Base-by-base conservation (phyloP, 2,797 vertebrate genomes). In the Crocodylus rhombifer region DNA sequence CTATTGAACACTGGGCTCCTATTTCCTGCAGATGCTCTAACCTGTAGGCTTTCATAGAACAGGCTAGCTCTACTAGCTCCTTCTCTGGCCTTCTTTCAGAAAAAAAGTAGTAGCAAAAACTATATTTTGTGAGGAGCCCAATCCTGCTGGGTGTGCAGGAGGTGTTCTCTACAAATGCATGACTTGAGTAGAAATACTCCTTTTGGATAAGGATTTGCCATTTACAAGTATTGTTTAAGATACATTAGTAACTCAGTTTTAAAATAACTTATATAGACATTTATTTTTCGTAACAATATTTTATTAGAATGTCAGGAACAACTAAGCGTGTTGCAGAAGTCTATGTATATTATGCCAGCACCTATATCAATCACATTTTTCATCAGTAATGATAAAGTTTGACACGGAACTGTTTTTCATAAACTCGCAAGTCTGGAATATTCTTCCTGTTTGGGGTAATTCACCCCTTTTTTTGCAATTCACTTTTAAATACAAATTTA, bases 401-500 rank as follows among this genome's bases (percentile, higher is more conserved):
- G 88, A 77, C 60, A 83, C 15, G 57, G 51, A 83, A 86, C 69
- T 64, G 10, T 74, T 79, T 92, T 57, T 57, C 62, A 88, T 71
- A 63, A n/a, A 51, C 18, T 6, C 63, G 56, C 42, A 82, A 93
- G 84, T 84, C 42, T 75, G 87, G 51, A 7, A 71, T 69, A 80
- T 90, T 85, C 67, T 61, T 88, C 25, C 57, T 51, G 69, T 65
- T 20, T 86, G 42, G 76, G 33, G 82, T 56, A 76, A 90, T 55
- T 86, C 61, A 60, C 87, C 67, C 88, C 64, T 89, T 91, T 91
- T 82, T 82, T 51, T 57, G 58, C 81, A 91, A 56, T 51, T 84
- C 30, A 88, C 56, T 81, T 80, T 80, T 77, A 1, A 84, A 79
- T 67, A 82, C 11, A 63, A 81, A 51, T 86, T 83, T 67, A 89